These are phyloP conservation scores for Neopelma chrysocephalum DNA, from an alignment of 2,797 vertebrate genomes.

Conservation along the genomic window DNA sequence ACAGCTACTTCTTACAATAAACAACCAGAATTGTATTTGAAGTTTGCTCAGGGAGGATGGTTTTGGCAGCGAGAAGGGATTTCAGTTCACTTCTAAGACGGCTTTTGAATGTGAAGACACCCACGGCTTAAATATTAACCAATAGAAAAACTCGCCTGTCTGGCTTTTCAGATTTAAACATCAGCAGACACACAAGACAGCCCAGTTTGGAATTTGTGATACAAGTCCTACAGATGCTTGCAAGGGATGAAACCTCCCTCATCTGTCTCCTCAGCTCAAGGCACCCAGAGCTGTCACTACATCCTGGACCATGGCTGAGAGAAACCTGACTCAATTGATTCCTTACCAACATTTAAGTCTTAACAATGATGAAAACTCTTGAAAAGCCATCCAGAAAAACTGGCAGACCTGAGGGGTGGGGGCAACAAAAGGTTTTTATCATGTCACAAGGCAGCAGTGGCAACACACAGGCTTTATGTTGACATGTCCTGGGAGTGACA, in stretches of 20 bases:
- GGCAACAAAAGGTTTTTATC: neutral
- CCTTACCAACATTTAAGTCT: neutral
- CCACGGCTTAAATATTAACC: constrained; percentile 37
- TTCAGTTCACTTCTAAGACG: neutral
- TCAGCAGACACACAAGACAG: neutral
- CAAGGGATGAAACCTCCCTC: neutral
- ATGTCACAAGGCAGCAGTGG: neutral
- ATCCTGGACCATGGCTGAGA: neutral
- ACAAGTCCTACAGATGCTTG: neutral
- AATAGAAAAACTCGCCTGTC: neutral
- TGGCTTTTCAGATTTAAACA: constrained; percentile 33
- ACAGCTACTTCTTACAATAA: neutral
- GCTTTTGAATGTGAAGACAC: constrained; percentile 36
- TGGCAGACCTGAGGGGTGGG: neutral
- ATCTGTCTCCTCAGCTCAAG: neutral
- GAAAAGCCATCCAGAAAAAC: neutral
- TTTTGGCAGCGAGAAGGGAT: neutral
- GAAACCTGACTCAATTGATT: neutral
- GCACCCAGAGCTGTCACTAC: neutral
- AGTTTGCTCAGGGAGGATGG: neutral
- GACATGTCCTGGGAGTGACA: neutral
- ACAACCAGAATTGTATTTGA: constrained; percentile 39
- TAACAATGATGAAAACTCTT: neutral
- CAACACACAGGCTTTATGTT: neutral
- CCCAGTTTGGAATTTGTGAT: neutral